These are phyloP conservation scores for Agrochola lychnidis DNA, from an alignment of 2,888 invertebrate species.

Conservation along the genomic window DNA sequence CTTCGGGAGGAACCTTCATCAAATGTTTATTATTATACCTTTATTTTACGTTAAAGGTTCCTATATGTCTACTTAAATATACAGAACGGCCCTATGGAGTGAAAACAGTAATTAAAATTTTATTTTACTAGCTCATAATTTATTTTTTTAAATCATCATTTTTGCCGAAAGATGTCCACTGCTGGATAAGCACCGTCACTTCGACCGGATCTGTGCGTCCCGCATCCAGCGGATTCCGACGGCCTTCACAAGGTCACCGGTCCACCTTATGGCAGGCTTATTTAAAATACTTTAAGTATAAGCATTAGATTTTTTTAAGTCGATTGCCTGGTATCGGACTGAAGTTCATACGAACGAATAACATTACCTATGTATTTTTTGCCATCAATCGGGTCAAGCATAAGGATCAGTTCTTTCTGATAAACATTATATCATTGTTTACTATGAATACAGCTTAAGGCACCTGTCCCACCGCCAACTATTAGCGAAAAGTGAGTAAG, in stretches of 20 bases:
- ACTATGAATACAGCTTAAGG: no score
- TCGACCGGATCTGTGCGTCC: background rate
- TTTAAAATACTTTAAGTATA: background rate
- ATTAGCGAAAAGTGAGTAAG: no score
- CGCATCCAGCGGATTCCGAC: no score
- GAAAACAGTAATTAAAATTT: no score
- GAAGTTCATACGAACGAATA: background rate
- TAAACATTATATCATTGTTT: background rate
- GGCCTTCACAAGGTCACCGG: background rate
- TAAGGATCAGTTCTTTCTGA: background rate
- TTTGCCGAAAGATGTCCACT: background rate
- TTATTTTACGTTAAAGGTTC: no score
- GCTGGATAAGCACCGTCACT: background rate
- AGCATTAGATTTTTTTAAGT: background rate
- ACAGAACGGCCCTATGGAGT: no score
- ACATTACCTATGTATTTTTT: background rate
- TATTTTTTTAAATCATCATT: no score
- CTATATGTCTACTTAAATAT: no score
- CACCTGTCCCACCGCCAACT: no score
- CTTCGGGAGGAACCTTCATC: conserved; percentile 90
- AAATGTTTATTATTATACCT: background rate
- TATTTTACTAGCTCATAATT: no score
- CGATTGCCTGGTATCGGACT: background rate
- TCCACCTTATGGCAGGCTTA: background rate
- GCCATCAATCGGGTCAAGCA: background rate